Evolutionary conservation across 1,140 invertebrate species (phyloP), one percentile per base, ranked within the genome.

Genomic region (Philaenus spumarius): DNA sequence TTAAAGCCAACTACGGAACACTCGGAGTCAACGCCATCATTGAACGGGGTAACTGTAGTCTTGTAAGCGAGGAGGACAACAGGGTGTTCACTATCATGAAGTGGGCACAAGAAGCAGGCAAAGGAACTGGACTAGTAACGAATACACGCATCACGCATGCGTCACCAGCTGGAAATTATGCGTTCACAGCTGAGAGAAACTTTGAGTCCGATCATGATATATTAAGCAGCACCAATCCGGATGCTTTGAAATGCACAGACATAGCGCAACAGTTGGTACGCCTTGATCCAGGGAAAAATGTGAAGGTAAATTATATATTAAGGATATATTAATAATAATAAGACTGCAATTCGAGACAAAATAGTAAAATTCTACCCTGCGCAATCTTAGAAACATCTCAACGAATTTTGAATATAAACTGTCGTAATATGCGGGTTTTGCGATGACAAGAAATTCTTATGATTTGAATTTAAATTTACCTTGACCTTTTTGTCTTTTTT

Each of bases 1-100:
- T 93, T 1, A 95, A 95, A 72, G 82, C 82, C 1, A 91, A 92
- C 67, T 81, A 80, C 46, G 70, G 69, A 14, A 87, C 84, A 1
- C 75, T 93, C 1, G 90, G 90, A 0, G 78, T 93, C 0, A 83
- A 85, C 60, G 83, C 79, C 0, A 75, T 79, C 17, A 81, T 85
- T 0, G 77, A 75, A 2, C 70, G 77, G 26, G 72, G 75, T 0
- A 78, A 83, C 37, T 84, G 87, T n/a, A 64, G 73, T 55, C 75
- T 77, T 2, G 37, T 30, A 63, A 70, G 79, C 1, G 68, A 58
- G 19, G 46, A 46, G 2, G 26, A 17, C 84, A 53, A 66, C 71
- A 23, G 71, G 78, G 73, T 80, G 80, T 15, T 39, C 35, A 42
- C 46, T 9, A 42, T 58, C 7, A 75, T 82, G 0, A 75, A 82